These are phyloP conservation scores for Brachionus rotundiformis DNA, from an alignment of 1,140 invertebrate species.

Conservation along the genomic window DNA sequence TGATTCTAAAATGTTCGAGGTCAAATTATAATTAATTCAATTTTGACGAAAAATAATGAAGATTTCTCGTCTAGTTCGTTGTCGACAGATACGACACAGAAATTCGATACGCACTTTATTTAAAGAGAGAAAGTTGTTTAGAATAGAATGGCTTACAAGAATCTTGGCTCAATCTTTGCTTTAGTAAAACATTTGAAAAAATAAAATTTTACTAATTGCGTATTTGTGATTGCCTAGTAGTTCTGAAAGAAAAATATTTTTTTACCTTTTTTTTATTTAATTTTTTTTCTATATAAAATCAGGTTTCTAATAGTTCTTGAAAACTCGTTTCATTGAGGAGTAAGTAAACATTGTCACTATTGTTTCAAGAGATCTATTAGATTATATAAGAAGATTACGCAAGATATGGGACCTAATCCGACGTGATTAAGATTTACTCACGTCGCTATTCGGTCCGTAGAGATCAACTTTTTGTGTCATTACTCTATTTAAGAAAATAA, in stretches of 20 bases:
- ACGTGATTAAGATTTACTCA: background rate
- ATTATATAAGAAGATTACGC: slow-evolving; percentile 5
- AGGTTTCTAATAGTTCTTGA: background rate
- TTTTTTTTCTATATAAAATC: no score
- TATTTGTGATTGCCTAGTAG: background rate
- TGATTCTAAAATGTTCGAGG: background rate
- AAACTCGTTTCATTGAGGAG: background rate
- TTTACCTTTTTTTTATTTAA: background rate
- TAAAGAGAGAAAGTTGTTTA: background rate
- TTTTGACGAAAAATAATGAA: background rate
- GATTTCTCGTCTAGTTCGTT: background rate
- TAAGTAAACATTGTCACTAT: background rate
- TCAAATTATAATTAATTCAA: background rate
- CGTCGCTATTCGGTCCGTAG: background rate
- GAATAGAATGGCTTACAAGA: background rate
- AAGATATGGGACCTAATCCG: background rate
- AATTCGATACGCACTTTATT: slow-evolving; percentile 13
- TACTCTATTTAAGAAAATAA: background rate
- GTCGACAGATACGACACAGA: slow-evolving; percentile 15
- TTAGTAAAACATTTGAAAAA: no score
- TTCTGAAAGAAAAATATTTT: background rate
- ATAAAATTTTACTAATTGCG: background rate
- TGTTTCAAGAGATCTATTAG: background rate
- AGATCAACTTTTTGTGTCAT: background rate
- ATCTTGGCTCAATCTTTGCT: background rate